These are phyloP conservation scores for Enteromius paludinosus DNA, from an alignment of 2,797 vertebrate genomes.

Conservation along the genomic window DNA sequence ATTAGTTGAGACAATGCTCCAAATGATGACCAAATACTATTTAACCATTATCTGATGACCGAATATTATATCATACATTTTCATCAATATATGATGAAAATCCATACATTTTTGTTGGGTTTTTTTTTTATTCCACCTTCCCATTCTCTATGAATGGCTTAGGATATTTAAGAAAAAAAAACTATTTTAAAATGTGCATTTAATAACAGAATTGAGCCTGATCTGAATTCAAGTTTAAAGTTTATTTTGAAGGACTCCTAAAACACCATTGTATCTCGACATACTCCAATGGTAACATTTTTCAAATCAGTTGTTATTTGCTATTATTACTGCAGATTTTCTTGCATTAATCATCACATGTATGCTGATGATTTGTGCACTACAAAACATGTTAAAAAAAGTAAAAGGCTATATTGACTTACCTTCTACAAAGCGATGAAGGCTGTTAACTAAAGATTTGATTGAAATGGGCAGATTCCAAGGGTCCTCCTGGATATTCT, in stretches of 20 bases:
- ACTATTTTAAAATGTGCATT: neutral
- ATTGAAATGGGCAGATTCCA: constrained; percentile 99
- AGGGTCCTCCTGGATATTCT: constrained; percentile 97
- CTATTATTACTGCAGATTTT: neutral
- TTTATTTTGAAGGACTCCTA: neutral
- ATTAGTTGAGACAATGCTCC: no score
- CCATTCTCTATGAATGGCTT: neutral
- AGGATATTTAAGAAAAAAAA: neutral
- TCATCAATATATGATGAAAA: no score
- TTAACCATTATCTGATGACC: no score
- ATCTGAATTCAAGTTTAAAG: neutral
- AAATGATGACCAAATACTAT: no score
- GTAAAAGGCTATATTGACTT: neutral
- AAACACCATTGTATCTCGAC: neutral
- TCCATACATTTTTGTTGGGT: no score
- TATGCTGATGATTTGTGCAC: neutral
- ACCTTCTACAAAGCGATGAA: constrained; percentile 96
- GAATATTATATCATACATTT: no score
- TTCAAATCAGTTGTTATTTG: neutral
- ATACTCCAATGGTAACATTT: neutral
- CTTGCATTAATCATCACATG: neutral
- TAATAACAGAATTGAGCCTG: neutral
- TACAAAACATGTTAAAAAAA: neutral
- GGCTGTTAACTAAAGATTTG: constrained; percentile 92
- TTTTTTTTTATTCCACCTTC: neutral